These are phyloP conservation scores for Phalacrocorax aristotelis DNA, from an alignment of 2,113 vertebrate species.

Conservation along the genomic window DNA sequence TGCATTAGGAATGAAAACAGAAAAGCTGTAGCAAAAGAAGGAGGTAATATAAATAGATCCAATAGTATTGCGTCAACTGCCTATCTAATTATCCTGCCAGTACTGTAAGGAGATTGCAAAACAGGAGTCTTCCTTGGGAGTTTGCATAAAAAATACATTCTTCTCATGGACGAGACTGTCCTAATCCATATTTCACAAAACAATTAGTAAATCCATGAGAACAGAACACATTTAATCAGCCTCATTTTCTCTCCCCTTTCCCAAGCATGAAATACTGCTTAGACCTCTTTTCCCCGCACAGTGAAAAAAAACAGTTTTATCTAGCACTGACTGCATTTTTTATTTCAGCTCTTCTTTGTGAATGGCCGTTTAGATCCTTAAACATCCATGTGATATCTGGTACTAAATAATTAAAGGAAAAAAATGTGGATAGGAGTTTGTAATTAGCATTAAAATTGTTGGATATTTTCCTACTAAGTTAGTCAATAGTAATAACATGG, in stretches of 20 bases:
- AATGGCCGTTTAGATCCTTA: background rate
- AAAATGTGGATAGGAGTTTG: rapidly evolving
- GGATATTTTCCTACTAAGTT: background rate
- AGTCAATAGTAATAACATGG: background rate
- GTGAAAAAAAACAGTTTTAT: background rate
- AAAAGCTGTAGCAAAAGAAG: background rate
- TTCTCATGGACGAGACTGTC: background rate
- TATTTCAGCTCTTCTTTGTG: background rate
- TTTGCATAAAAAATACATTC: background rate
- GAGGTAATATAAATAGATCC: background rate
- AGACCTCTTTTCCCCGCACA: background rate
- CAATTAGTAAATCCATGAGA: background rate
- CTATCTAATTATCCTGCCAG: background rate
- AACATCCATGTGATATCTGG: background rate
- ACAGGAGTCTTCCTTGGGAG: background rate
- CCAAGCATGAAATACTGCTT: background rate
- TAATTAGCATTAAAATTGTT: background rate
- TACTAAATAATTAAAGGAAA: background rate
- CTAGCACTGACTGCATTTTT: background rate
- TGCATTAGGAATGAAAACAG: background rate
- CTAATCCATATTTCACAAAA: background rate
- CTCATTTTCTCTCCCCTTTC: background rate
- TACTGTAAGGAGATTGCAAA: background rate
- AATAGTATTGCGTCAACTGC: background rate
- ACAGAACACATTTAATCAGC: background rate